Percentiles rank a stretch among this genome's conserved stretches.
Evolutionary conservation across 1,140 invertebrate genomes (phyloP).

Genomic region (Acyrthosiphon pisum): DNA sequence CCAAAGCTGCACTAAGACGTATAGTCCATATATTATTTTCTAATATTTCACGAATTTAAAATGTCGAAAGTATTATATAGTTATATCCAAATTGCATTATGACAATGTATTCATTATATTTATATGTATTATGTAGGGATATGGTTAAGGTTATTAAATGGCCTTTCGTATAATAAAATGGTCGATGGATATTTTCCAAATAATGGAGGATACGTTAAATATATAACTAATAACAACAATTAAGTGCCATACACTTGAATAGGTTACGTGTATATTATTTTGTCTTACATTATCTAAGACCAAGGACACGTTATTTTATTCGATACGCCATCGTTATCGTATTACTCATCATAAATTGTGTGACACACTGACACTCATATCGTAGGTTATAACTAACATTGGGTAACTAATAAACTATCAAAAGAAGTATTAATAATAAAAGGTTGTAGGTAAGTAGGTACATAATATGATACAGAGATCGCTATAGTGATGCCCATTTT

Average conservation of each 20-base stretch:
- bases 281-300: neutral
- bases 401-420: no score
- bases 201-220: neutral
- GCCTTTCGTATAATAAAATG: neutral
- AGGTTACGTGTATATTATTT: neutral
- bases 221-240: constrained; percentile 6
- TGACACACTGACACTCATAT: no score
- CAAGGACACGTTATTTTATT: neutral
- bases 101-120: no score
- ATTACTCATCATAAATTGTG: no score
- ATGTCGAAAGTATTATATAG: neutral
- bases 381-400: no score
- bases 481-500: neutral
- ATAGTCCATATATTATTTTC: neutral
- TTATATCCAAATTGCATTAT: no score
- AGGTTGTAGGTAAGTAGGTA: neutral
- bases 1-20: neutral
- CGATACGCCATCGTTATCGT: neutral
- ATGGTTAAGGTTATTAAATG: neutral
- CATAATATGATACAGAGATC: no score
- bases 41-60: neutral
- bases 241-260: neutral
- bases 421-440: neutral
- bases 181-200: neutral
- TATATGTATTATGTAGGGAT: neutral